These are phyloP conservation scores for Butorides virescens DNA, from an alignment of 2,113 vertebrate species.

Conservation along the genomic window DNA sequence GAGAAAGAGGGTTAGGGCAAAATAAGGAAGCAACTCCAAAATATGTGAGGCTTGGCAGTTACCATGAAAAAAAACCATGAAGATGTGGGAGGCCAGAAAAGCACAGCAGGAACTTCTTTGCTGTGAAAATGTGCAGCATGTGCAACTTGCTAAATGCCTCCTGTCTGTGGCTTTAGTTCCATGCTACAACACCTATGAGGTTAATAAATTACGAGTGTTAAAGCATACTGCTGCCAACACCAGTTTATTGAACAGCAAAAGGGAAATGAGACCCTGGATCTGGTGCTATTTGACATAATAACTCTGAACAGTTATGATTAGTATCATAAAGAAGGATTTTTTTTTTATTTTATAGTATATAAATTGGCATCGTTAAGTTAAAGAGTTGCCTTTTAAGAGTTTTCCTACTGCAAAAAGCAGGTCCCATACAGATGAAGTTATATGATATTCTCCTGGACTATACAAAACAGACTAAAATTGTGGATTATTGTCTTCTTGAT, in stretches of 20 bases:
- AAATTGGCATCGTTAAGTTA: background rate
- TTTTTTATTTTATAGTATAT: background rate
- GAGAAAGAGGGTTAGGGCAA: background rate
- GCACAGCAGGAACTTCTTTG: background rate
- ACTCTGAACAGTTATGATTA: background rate
- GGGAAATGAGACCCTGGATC: background rate
- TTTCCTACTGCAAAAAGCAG: background rate
- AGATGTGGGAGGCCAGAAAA: background rate
- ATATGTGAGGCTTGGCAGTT: background rate
- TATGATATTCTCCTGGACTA: background rate
- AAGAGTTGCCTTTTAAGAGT: background rate
- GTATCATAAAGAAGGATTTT: background rate
- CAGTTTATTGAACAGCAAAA: background rate
- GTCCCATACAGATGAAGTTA: background rate
- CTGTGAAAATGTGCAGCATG: background rate
- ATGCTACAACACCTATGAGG: background rate
- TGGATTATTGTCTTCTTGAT: background rate
- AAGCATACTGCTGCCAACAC: background rate
- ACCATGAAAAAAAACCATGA: background rate
- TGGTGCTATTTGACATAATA: background rate
- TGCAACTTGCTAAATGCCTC: background rate
- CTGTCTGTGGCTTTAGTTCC: background rate
- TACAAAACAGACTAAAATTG: background rate
- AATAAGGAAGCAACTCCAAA: background rate
- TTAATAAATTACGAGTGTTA: slow-evolving; percentile 27